Percentiles rank a stretch among this genome's conserved stretches.
Conservation (phyloP, 2,888 invertebrate species). For the Archips xylosteana region DNA sequence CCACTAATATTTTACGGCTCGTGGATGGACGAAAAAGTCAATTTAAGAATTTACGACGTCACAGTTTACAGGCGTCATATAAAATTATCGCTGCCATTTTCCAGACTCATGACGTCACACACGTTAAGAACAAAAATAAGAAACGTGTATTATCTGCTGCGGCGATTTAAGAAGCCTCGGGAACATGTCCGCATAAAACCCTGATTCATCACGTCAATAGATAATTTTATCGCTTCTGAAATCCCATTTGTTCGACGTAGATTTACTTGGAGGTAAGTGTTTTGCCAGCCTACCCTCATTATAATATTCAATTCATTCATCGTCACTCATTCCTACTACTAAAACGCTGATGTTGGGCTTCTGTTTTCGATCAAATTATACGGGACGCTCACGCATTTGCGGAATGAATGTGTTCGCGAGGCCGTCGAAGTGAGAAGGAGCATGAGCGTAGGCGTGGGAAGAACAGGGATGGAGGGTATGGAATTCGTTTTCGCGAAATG, state of each 20-base stretch:
- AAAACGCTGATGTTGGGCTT: conserved; percentile 66
- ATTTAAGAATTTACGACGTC: conserved; percentile 33
- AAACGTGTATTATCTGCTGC: conserved; percentile 19
- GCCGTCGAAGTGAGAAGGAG: conserved; percentile 55
- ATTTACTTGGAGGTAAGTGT: conserved; percentile 29
- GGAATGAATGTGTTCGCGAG: conserved; percentile 55
- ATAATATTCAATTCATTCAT: conserved; percentile 53
- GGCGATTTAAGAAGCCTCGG: background rate
- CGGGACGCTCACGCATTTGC: conserved; percentile 61
- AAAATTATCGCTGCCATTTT: conserved; percentile 39
- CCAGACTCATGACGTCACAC: conserved; percentile 36
- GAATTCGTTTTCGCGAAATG: conserved; percentile 74
- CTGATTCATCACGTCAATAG: conserved; percentile 28
- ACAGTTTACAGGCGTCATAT: conserved; percentile 39
- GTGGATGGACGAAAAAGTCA: conserved; percentile 35
- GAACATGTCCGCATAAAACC: conserved; percentile 15
- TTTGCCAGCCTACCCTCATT: conserved; percentile 36
- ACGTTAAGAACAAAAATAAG: conserved; percentile 28
- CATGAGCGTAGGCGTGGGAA: conserved; percentile 53
- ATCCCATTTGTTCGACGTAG: conserved; percentile 31
- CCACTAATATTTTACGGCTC: conserved; percentile 25
- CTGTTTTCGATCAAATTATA: conserved; percentile 81
- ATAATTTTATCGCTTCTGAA: conserved; percentile 28
- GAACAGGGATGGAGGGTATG: conserved; percentile 56
- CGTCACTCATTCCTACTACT: conserved; percentile 59